These are phyloP conservation scores for Crotalus tigris DNA, from an alignment of 2,113 vertebrate species.

Conservation along the genomic window DNA sequence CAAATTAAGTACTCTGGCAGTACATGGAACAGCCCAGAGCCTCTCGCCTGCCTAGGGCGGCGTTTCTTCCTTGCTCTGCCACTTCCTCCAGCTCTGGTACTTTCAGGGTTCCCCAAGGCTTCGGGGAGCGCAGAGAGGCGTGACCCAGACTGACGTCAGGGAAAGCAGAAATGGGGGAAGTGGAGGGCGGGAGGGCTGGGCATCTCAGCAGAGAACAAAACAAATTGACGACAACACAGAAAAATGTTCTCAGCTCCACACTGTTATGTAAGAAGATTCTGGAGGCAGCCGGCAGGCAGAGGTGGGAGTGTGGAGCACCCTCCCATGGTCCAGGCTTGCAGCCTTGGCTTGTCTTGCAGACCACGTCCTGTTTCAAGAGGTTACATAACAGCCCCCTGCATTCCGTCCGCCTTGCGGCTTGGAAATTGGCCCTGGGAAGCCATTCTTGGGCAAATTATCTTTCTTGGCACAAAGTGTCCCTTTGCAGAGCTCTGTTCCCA, in stretches of 20 bases:
- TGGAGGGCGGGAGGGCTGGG: background rate
- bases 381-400: background rate
- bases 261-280: conserved; percentile 2
- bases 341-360: background rate
- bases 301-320: background rate
- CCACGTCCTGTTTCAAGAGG: background rate
- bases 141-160: background rate
- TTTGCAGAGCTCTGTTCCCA: background rate
- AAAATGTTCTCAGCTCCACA: background rate
- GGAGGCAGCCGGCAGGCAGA: background rate
- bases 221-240: background rate
- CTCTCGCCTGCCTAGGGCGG: too few relatives aligned
- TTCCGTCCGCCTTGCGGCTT: background rate
- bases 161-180: background rate
- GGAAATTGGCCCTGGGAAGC: background rate
- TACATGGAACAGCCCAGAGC: background rate
- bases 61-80: background rate
- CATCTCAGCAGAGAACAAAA: background rate
- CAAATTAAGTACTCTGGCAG: background rate
- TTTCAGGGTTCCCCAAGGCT: background rate
- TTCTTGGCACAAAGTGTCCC: background rate
- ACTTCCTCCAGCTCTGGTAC: background rate
- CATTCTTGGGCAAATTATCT: background rate
- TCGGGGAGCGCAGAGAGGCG: background rate
- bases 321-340: background rate